These are phyloP conservation scores for Agrotis puta DNA, from an alignment of 2,888 invertebrate species.

Conservation along the genomic window DNA sequence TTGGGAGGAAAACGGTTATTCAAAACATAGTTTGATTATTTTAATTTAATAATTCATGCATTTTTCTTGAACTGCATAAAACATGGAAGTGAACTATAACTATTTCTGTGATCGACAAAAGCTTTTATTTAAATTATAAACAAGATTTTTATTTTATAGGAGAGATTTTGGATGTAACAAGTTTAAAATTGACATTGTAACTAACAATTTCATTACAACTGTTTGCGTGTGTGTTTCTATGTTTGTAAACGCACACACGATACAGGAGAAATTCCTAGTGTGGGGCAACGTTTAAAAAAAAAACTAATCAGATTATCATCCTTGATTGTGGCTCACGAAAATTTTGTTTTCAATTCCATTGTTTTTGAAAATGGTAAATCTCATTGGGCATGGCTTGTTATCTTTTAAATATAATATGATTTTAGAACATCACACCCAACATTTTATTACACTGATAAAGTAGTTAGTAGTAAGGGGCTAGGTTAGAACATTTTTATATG, in stretches of 20 bases:
- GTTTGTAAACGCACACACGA: too few species aligned
- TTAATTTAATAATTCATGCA: too few species aligned
- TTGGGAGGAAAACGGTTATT: background rate
- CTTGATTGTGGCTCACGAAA: too few species aligned
- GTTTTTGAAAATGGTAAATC: background rate
- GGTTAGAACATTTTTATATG: background rate
- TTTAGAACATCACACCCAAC: background rate
- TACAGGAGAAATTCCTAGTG: too few species aligned
- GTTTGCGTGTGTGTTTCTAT: too few species aligned
- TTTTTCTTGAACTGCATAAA: background rate
- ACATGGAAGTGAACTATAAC: background rate
- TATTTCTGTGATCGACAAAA: background rate
- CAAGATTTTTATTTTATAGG: background rate
- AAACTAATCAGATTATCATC: too few species aligned
- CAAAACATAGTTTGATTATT: background rate
- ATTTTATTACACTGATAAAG: background rate
- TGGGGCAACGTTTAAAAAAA: too few species aligned
- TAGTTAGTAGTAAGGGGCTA: background rate
- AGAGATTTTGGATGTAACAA: too few species aligned
- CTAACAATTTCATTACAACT: too few species aligned
- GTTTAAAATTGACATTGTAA: too few species aligned
- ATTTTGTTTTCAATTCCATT: background rate
- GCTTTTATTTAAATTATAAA: too few species aligned
- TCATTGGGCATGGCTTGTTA: constrained; percentile 6
- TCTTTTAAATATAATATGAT: background rate